phyloP scores from a whole-genome alignment of 2,113 vertebrate species.

The Podarcis muralis region DNA sequence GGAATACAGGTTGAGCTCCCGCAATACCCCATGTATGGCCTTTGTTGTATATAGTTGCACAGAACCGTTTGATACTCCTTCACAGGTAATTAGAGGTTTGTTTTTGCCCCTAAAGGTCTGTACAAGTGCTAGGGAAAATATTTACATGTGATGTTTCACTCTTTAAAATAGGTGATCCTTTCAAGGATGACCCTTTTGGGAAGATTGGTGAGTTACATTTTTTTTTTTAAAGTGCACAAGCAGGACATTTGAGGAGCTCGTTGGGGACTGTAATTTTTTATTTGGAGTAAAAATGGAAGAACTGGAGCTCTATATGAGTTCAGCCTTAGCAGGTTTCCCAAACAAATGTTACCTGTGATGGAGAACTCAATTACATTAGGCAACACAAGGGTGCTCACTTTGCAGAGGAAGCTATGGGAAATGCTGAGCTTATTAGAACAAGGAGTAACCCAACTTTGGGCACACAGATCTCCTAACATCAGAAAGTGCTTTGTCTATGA shows the following conservation, averaged over 20 bases:
- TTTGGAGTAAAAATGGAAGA: neutral
- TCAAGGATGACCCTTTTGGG: constrained; percentile 96
- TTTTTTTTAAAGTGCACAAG: neutral
- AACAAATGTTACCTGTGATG: neutral
- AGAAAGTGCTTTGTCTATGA: neutral
- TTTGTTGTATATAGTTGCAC: no score
- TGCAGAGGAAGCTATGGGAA: neutral
- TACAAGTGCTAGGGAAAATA: neutral
- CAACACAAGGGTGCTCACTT: neutral
- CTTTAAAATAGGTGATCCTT: constrained; percentile 86
- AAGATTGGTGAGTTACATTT: constrained; percentile 84
- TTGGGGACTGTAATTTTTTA: neutral
- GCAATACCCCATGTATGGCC: neutral
- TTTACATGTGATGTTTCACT: constrained; percentile 8
- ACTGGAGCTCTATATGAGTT: neutral
- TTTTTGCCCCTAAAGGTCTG: neutral
- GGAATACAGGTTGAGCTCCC: neutral
- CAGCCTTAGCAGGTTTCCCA: neutral
- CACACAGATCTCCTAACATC: neutral
- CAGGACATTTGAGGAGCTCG: neutral
- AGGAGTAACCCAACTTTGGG: neutral
- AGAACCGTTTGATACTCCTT: neutral
- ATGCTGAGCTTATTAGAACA: neutral
- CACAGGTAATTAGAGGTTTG: neutral
- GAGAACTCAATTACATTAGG: neutral